phyloP scores from a whole-genome alignment of 2,113 vertebrate species.

The Chunga burmeisteri region DNA sequence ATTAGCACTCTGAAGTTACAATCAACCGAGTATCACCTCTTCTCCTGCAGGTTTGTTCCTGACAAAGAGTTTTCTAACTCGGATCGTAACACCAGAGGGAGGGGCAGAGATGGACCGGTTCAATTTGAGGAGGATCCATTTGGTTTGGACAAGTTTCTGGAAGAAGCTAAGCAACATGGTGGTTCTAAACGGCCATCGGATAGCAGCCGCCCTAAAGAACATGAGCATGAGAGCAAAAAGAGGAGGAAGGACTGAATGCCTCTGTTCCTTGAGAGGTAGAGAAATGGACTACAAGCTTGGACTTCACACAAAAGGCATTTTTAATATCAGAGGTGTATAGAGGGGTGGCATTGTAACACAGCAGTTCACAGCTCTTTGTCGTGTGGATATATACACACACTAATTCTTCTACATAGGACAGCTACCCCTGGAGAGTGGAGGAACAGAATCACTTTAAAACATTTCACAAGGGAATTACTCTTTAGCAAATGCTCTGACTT shows the following conservation, averaged over 20 bases:
- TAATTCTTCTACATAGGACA: not conserved
- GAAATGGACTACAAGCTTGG: conserved; percentile 42
- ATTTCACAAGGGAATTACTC: conserved; percentile 17
- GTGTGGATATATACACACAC: not conserved
- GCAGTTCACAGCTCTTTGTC: not conserved
- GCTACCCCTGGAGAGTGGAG: not conserved
- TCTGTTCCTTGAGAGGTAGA: not conserved
- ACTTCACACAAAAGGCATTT: conserved; percentile 23
- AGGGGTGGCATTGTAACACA: not conserved
- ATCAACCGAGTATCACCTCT: not conserved
- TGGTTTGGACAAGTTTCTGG: conserved; percentile 98
- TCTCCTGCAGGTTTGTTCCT: conserved; percentile 87
- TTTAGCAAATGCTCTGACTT: conserved; percentile 3
- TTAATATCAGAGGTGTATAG: not conserved
- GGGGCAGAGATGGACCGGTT: conserved; percentile 89
- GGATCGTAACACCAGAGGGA: conserved; percentile 80
- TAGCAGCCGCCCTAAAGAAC: conserved; percentile 91
- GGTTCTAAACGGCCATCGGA: conserved; percentile 94
- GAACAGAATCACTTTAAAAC: conserved; percentile 15
- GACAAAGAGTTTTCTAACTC: conserved; percentile 94
- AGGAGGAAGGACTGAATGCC: conserved; percentile 90
- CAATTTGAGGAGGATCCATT: conserved; percentile 99
- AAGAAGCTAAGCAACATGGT: conserved; percentile 97
- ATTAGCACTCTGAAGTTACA: not conserved
- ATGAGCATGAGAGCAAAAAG: conserved; percentile 95